Percentiles rank a stretch among this genome's conserved stretches.
Conservation (phyloP, 1,140 invertebrate species). For the Zaprionus kolodkinae region DNA sequence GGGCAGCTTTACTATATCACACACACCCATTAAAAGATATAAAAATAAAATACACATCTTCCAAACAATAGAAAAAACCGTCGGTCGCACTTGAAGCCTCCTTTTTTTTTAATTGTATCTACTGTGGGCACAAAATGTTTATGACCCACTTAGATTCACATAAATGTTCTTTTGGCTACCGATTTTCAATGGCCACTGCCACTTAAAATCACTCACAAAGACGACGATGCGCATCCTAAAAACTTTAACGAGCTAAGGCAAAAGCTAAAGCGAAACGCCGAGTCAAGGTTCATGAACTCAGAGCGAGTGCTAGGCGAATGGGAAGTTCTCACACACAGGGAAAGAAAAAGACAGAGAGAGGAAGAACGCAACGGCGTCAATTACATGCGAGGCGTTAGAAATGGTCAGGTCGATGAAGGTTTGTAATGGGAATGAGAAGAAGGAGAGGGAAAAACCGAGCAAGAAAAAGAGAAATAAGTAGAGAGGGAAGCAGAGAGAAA, state of each 20-base stretch:
- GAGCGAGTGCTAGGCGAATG: neutral
- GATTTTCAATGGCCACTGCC: slow-evolving; percentile 42
- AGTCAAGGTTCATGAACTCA: slow-evolving; percentile 66
- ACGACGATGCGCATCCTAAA: slow-evolving; percentile 49
- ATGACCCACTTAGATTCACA: slow-evolving; percentile 38
- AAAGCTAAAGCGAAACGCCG: slow-evolving; percentile 19
- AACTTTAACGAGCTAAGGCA: slow-evolving; percentile 57
- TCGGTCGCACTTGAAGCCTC: slow-evolving; percentile 9
- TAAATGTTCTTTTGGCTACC: slow-evolving; percentile 61
- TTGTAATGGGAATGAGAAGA: neutral
- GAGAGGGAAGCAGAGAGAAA: too few species aligned
- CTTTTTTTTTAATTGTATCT: slow-evolving; percentile 17
- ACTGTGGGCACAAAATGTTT: slow-evolving; percentile 42
- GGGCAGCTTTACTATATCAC: neutral
- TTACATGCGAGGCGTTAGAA: slow-evolving; percentile 60
- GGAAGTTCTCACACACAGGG: slow-evolving; percentile 6
- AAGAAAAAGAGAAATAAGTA: neutral
- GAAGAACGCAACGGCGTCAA: slow-evolving; percentile 65
- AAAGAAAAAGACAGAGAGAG: slow-evolving; percentile 25
- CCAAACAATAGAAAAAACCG: slow-evolving; percentile 12
- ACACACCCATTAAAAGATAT: slow-evolving; percentile 8
- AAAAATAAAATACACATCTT: neutral
- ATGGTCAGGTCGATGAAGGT: slow-evolving; percentile 23
- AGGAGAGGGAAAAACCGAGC: neutral
- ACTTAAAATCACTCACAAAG: slow-evolving; percentile 59